Evolutionary conservation across 2,113 vertebrate species (phyloP).

Genomic region (Chionomys nivalis): DNA sequence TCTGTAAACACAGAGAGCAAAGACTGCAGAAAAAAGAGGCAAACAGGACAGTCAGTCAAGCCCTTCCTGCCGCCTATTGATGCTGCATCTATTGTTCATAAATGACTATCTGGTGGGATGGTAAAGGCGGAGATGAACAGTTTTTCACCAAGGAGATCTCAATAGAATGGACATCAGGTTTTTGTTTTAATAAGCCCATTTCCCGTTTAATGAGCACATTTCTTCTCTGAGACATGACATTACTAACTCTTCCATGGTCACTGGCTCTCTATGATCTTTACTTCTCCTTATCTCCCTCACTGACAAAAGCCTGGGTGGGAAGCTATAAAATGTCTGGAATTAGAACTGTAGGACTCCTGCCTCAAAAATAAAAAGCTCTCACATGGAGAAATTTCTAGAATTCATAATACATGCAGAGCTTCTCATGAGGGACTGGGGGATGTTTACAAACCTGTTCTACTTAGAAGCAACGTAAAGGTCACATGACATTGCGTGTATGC

Average conservation of each 20-base stretch:
- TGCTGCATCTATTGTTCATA: background rate
- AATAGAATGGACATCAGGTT: background rate
- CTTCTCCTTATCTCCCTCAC: background rate
- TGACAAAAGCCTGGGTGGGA: background rate
- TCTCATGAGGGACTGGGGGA: background rate
- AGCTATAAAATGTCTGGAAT: conserved; percentile 33
- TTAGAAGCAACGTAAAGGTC: conserved; percentile 35
- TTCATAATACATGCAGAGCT: background rate
- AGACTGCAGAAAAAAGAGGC: too few relatives aligned
- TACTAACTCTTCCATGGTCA: background rate
- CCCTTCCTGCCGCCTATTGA: background rate
- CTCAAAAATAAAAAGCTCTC: background rate
- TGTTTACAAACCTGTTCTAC: background rate
- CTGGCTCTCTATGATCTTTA: background rate
- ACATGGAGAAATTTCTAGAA: conserved; percentile 8
- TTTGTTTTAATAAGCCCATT: conserved; percentile 10
- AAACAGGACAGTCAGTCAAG: background rate
- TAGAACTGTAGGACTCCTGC: background rate
- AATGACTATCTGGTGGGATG: background rate
- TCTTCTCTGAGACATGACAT: background rate
- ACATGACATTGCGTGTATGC: background rate
- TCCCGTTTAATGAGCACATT: conserved; percentile 1
- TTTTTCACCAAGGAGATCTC: background rate
- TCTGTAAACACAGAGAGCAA: background rate
- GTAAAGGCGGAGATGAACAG: background rate